Evolutionary conservation across 2,888 invertebrate species (phyloP).

Genomic region (Xylota segnis): DNA sequence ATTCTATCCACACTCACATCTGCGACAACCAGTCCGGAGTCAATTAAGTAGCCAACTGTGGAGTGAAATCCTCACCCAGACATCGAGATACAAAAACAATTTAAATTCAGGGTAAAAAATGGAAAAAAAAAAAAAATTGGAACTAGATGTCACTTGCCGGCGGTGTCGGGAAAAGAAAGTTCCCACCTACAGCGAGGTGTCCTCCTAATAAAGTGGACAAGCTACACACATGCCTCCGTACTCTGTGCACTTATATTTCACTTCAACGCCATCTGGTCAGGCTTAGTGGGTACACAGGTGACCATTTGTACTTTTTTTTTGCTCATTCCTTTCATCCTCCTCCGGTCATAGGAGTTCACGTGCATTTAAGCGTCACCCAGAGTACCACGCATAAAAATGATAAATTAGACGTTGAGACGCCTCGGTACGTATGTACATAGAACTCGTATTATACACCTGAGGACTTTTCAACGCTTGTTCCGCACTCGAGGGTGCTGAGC

Average conservation of each 20-base stretch:
- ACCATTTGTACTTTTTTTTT: slow-evolving; percentile 51
- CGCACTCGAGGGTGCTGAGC: slow-evolving; percentile 9
- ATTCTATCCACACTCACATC: slow-evolving; percentile 28
- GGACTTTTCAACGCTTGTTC: slow-evolving; percentile 23
- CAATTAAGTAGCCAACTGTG: slow-evolving; percentile 54
- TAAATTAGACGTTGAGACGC: slow-evolving; percentile 66
- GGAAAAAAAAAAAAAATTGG: not conserved
- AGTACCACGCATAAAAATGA: slow-evolving; percentile 53
- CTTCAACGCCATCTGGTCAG: slow-evolving; percentile 51
- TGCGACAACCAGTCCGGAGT: slow-evolving; percentile 21
- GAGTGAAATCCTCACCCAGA: slow-evolving; percentile 42
- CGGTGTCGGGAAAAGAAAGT: slow-evolving; percentile 44
- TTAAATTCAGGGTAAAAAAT: slow-evolving; percentile 47
- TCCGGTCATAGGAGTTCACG: slow-evolving; percentile 30
- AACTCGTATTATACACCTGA: slow-evolving; percentile 52
- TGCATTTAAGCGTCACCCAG: slow-evolving; percentile 34
- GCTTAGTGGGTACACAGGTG: slow-evolving; percentile 9
- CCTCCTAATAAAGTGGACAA: slow-evolving; percentile 58
- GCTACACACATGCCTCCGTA: slow-evolving; percentile 12
- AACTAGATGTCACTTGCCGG: slow-evolving; percentile 58
- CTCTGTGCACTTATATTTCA: slow-evolving; percentile 55
- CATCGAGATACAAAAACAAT: slow-evolving; percentile 56
- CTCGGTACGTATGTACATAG: slow-evolving; percentile 20
- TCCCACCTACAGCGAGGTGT: slow-evolving; percentile 26
- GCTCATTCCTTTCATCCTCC: not conserved